Percentiles rank a stretch among this genome's conserved stretches.
Conservation (phyloP, 2,797 vertebrate genomes). For the Acanthopagrus latus region DNA sequence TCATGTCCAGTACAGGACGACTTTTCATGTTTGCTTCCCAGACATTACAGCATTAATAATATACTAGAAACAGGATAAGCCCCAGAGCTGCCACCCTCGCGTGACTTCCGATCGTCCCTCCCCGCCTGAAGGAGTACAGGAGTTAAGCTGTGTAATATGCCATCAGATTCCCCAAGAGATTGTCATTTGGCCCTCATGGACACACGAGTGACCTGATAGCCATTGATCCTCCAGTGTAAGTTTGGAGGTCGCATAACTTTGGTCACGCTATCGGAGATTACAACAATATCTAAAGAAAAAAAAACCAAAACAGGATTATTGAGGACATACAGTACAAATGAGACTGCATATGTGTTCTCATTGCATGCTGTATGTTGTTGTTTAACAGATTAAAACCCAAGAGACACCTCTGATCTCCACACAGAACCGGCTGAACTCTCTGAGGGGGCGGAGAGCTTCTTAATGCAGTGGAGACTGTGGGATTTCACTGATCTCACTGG, state of each 20-base stretch:
- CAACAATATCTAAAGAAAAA: conserved; percentile 32
- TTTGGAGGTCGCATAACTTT: conserved; percentile 24
- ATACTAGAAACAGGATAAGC: conserved; percentile 24
- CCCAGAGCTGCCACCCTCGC: not conserved
- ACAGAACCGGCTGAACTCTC: not conserved
- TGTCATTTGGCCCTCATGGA: conserved; percentile 35
- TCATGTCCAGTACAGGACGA: not conserved
- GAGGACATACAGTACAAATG: conserved; percentile 31
- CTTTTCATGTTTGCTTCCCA: not conserved
- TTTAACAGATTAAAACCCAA: conserved; percentile 6
- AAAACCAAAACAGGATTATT: conserved; percentile 38
- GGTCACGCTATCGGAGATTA: conserved; percentile 58
- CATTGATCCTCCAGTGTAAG: conserved; percentile 44
- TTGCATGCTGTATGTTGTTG: not conserved
- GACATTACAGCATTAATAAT: conserved; percentile 4
- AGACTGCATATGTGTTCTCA: conserved; percentile 46
- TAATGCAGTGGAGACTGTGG: conserved; percentile 17
- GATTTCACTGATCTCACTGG: not conserved
- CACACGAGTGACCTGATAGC: conserved; percentile 37
- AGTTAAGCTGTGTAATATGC: conserved; percentile 50
- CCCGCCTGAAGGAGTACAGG: not conserved
- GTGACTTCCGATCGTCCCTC: conserved; percentile 1
- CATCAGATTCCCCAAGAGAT: conserved; percentile 44
- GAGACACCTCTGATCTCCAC: conserved; percentile 26
- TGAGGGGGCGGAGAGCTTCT: not conserved